Evolutionary conservation across 1,140 invertebrate species (phyloP).

Genomic region (Homarus americanus): DNA sequence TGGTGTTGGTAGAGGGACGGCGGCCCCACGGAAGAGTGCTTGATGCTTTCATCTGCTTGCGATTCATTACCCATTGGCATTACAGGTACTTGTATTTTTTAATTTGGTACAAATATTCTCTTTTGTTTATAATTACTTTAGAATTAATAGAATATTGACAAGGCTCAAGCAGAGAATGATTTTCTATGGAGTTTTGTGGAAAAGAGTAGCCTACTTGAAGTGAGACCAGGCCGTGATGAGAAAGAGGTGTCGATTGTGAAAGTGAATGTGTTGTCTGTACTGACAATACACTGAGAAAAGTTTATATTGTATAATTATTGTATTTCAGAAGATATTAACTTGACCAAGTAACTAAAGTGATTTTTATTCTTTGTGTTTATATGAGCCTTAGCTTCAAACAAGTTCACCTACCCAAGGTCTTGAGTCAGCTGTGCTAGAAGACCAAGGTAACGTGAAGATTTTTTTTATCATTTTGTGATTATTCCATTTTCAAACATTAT

Average conservation of each 20-base stretch:
- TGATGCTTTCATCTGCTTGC: conserved; percentile 68
- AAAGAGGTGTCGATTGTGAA: conserved; percentile 50
- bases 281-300: conserved; percentile 55
- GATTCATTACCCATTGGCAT: conserved; percentile 67
- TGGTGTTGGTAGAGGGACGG: conserved; percentile 42
- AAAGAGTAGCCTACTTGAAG: conserved; percentile 45
- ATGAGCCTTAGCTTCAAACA: conserved; percentile 56
- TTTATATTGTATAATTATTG: conserved; percentile 11
- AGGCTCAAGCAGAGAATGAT: conserved; percentile 46
- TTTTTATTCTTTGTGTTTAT: conserved; percentile 34
- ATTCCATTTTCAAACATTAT: conserved; percentile 43
- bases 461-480: conserved; percentile 17
- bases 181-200: conserved; percentile 33
- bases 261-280: conserved; percentile 42
- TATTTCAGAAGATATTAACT: conserved; percentile 59
- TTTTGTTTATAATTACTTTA: conserved; percentile 41
- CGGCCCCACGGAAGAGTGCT: conserved; percentile 57
- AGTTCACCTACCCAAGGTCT: conserved; percentile 63
- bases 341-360: conserved; percentile 50
- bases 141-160: conserved; percentile 60
- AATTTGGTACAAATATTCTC: conserved; percentile 58
- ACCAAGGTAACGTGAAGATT: conserved; percentile 63
- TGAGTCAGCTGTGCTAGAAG: conserved; percentile 59
- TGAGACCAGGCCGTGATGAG: conserved; percentile 33
- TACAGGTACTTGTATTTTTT: conserved; percentile 69